These are phyloP conservation scores for Peromyscus eremicus DNA, from an alignment of 2,797 vertebrate genomes.

Conservation along the genomic window DNA sequence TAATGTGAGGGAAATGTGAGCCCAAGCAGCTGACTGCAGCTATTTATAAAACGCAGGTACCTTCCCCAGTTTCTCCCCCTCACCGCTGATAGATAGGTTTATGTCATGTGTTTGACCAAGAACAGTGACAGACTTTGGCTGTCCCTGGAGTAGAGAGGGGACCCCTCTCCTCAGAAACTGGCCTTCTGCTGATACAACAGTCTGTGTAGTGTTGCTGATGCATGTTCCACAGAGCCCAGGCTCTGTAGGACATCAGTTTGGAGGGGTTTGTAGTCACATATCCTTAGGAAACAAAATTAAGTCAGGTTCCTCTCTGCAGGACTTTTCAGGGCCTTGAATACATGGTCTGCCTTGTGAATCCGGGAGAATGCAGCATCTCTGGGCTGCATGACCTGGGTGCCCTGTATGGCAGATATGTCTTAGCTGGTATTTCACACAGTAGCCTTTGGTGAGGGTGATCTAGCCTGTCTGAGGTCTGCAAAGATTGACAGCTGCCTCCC, in stretches of 20 bases:
- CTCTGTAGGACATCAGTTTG: background rate
- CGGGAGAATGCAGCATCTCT: background rate
- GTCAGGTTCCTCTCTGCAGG: background rate
- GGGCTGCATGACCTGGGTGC: background rate
- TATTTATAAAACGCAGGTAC: background rate
- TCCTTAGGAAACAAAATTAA: background rate
- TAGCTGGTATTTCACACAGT: background rate
- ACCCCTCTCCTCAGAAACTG: background rate
- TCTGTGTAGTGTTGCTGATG: background rate
- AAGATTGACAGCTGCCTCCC: background rate
- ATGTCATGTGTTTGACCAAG: background rate
- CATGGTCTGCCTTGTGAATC: background rate
- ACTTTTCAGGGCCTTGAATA: constrained; percentile 44
- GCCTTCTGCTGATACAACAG: background rate
- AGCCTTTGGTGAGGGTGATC: background rate
- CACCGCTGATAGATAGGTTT: background rate
- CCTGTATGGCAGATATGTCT: background rate
- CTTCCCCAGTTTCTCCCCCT: background rate
- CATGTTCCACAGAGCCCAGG: background rate
- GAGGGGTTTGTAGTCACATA: background rate
- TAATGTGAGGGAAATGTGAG: background rate
- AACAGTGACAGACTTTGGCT: background rate
- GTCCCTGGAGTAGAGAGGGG: background rate
- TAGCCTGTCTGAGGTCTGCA: background rate
- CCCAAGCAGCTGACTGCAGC: background rate